phyloP scores from a whole-genome alignment of 2,888 invertebrate species.

The Euzophera pinguis region DNA sequence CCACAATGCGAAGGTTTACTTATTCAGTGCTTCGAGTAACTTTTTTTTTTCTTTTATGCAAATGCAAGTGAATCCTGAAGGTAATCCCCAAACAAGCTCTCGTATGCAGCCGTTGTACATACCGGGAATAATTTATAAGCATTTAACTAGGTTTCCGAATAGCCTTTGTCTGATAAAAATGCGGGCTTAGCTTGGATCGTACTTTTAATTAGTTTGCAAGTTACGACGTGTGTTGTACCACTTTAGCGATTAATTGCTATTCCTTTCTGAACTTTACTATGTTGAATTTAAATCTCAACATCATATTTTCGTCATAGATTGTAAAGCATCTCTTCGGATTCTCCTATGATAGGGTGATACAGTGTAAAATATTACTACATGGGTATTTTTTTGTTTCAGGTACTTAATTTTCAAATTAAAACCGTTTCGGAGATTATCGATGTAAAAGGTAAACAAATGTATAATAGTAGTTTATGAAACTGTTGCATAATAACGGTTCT shows the following conservation, averaged over 20 bases:
- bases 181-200: background rate
- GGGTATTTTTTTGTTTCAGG: too few species aligned
- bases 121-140: constrained; percentile 11
- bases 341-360: too few species aligned
- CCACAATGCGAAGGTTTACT: constrained; percentile 56
- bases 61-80: background rate
- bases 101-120: constrained; percentile 2
- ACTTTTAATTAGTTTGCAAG: constrained; percentile 3
- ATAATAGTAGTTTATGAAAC: too few species aligned
- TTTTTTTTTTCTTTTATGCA: constrained; percentile 6
- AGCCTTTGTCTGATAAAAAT: constrained; percentile 9
- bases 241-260: background rate
- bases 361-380: too few species aligned
- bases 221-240: background rate
- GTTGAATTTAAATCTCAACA: background rate
- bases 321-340: too few species aligned
- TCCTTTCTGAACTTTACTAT: background rate
- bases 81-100: constrained; percentile 2
- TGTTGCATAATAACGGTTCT: too few species aligned
- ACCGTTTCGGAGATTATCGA: too few species aligned
- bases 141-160: constrained; percentile 14
- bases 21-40: constrained; percentile 34
- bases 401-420: too few species aligned
- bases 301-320: background rate
- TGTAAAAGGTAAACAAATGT: too few species aligned